Evolutionary conservation across 2,888 invertebrate genomes (phyloP), one percentile per base, ranked within the genome.

Genomic region (Dascillus cervinus): DNA sequence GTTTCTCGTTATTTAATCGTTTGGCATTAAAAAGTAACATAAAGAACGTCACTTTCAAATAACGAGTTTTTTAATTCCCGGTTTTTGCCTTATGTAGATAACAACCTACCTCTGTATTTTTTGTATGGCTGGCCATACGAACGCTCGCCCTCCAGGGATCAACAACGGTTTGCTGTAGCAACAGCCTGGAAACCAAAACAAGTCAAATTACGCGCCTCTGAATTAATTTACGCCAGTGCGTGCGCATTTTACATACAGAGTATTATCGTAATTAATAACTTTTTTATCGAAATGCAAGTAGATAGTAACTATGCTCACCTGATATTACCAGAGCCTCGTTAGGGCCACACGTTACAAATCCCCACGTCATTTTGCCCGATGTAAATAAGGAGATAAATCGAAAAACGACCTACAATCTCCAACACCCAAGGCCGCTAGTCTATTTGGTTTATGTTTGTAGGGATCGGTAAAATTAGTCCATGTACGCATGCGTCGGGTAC

Each of bases 101-200:
- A n/a, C n/a, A n/a, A 42, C 49, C 52, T 64, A 80, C 81, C 80
- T 78, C 62, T 88, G 87, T 32, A 88, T 86, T 62, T 76, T 78
- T 61, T 89, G 88, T 43, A 96, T 75, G 4, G 84, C 73, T 3
- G 97, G 97, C 94, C 94, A 95, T 9, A 97, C 95, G 68, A 96
- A 97, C 12, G 94, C 92, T 30, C 96, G 75, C 5, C 97, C 97
- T 40, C 97, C 97, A 21, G 95, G 92, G 30, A 97, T 88, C 46
- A 96, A 69, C 30, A 90, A 70, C 21, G 96, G 96, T 65, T 90
- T 90, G 53, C 83, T 78, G 64, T 94, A 89, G 63, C 92, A 95
- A 67, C 94, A 95, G 77, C 95, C 96, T 95, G 60, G 19, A 66
- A 63, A 50, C 32, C 29, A 38, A 39, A 27, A 26, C 13, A 8